Base-by-base conservation (phyloP, 2,113 vertebrate species). In the Sorex fumeus region DNA sequence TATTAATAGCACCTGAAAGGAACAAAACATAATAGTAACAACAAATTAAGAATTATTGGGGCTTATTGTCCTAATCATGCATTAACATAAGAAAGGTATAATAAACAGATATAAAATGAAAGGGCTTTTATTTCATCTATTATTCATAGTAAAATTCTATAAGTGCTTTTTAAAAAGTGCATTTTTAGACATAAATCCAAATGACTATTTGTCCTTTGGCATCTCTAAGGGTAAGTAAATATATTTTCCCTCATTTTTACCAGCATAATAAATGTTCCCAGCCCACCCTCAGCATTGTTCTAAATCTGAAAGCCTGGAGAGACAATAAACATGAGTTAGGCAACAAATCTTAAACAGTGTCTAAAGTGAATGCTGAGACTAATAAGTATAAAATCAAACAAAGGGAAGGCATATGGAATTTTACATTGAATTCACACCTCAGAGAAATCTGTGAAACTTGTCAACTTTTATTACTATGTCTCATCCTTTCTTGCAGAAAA, bases 51-150 rank as follows among this genome's bases (percentile, higher is more conserved):
- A 57, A 76, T 45, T 34, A 69, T 60, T 3, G 75, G 23, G 6
- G n/a, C 19, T 36, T 78, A 87, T 88, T 69, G 66, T 30, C 32
- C n/a, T 40, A 79, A 62, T n/a, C n/a, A 86, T 47, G 62, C 32
- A 82, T 83, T 69, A 82, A 64, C 16, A 60, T 4, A 64, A 69
- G 8, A 60, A 60, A 87, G 62, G 57, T 2, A 67, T 57, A 76
- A 27, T 67, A 6, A 74, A 43, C n/a, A 43, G 64, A 10, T 74
- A 13, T 60, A 77, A 69, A 69, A 77, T 45, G 5, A 4, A 43
- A 64, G 30, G 5, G 34, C 5, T 27, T 25, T 6, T 89, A n/a
- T 40, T 25, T 66, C 53, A 64, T 4, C 8, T 74, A 47, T 50
- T 27, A 50, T 23, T 67, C 27, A 62, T 15, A 30, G 53, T 40